A percentile compares a stretch with the other conserved stretches of the same genome.
Evolutionary conservation across 2,888 invertebrate genomes (phyloP).

Genomic region (Drosophila barbarae): DNA sequence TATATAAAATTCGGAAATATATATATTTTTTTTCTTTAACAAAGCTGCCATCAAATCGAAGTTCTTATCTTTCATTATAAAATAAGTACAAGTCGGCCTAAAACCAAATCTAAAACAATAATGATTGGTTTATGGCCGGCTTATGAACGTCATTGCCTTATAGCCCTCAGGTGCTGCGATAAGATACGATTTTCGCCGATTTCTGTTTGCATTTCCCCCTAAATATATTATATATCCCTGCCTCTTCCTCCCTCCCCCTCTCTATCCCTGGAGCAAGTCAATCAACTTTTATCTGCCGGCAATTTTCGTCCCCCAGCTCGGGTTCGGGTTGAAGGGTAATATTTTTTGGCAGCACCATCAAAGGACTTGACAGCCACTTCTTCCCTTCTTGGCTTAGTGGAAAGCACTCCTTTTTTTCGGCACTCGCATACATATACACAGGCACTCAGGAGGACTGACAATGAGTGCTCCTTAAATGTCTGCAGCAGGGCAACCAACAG

Average conservation of each 20-base stretch:
- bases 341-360: constrained; percentile 36
- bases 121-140: neutral
- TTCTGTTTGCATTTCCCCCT: constrained; percentile 4
- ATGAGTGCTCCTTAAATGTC: constrained; percentile 74
- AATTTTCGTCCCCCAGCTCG: constrained; percentile 20
- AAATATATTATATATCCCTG: neutral
- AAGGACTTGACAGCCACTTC: constrained; percentile 64
- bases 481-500: constrained; percentile 57
- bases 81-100: neutral
- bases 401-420: constrained; percentile 48
- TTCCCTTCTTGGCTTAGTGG: constrained; percentile 37
- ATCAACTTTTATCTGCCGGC: constrained; percentile 43
- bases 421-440: constrained; percentile 33
- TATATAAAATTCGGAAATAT: neutral
- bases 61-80: neutral
- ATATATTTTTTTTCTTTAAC: neutral
- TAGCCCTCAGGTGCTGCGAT: constrained; percentile 19
- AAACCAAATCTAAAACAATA: neutral
- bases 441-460: constrained; percentile 58
- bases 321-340: constrained; percentile 23
- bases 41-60: neutral
- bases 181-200: constrained; percentile 12
- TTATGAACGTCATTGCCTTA: constrained; percentile 2
- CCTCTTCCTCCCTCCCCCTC: fast-evolving
- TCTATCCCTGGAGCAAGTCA: constrained; percentile 14